phyloP scores from a whole-genome alignment of 1,140 invertebrate genomes.

The Luehdorfia chinensis region DNA sequence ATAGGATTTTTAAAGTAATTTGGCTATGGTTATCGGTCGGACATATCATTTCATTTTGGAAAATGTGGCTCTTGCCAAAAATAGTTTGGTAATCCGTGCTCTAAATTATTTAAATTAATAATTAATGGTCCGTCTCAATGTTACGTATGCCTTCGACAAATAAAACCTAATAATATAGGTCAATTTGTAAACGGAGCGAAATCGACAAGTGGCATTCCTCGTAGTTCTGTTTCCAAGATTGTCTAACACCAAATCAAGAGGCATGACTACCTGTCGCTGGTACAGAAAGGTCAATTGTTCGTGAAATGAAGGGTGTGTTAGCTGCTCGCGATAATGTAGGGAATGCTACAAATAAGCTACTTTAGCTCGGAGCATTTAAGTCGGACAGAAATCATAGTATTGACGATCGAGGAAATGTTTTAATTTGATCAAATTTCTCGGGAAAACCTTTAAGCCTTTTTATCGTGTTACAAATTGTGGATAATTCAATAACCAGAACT shows the following conservation, averaged over 20 bases:
- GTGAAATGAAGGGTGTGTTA: slow-evolving; percentile 2
- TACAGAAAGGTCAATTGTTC: slow-evolving; percentile 14
- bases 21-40: too few species aligned
- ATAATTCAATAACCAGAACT: too few species aligned
- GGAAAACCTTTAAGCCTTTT: too few species aligned
- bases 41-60: too few species aligned
- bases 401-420: too few species aligned
- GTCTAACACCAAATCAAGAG: slow-evolving; percentile 14
- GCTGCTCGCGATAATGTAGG: slow-evolving; percentile 5
- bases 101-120: slow-evolving; percentile 12
- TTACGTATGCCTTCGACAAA: neutral
- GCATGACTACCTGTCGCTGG: slow-evolving; percentile 10
- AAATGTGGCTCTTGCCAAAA: too few species aligned
- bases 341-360: slow-evolving; percentile 6
- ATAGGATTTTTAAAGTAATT: too few species aligned
- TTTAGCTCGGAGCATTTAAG: neutral
- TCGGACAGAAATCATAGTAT: neutral
- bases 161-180: slow-evolving; percentile 10
- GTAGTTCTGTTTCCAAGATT: slow-evolving; percentile 7
- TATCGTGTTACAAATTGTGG: too few species aligned
- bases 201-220: slow-evolving; percentile 10
- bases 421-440: too few species aligned
- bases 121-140: slow-evolving; percentile 5
- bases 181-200: slow-evolving; percentile 1
- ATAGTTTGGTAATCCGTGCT: too few species aligned